Conservation (phyloP, 2,888 invertebrate species). For the Cryptocheilus praepositus region DNA sequence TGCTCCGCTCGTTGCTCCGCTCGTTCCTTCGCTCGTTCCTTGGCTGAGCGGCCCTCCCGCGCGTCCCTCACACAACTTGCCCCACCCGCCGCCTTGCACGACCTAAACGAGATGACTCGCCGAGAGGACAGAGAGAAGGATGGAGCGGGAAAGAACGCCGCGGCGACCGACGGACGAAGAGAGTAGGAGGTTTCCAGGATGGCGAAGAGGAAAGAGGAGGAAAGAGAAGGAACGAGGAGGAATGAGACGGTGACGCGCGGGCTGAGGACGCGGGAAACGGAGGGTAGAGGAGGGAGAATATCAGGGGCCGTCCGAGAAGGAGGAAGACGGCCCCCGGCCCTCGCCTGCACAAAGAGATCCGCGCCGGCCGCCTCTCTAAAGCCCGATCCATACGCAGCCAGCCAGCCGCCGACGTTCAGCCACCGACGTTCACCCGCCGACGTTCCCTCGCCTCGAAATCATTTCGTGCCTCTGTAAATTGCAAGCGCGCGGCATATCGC, state of each 20-base stretch:
- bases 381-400: conserved; percentile 54
- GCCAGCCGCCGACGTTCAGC: no score
- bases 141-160: conserved; percentile 5
- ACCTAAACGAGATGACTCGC: conserved; percentile 59
- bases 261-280: conserved; percentile 16
- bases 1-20: conserved; percentile 35
- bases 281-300: conserved; percentile 30
- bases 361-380: conserved; percentile 48
- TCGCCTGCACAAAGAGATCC: conserved; percentile 59
- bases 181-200: conserved; percentile 7
- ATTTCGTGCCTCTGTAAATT: conserved; percentile 48
- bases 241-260: conserved; percentile 22
- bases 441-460: conserved; percentile 41
- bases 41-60: conserved; percentile 29
- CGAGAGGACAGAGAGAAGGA: conserved; percentile 45
- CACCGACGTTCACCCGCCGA: conserved; percentile 7
- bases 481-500: conserved; percentile 24
- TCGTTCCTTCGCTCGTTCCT: conserved; percentile 48
- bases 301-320: conserved; percentile 51
- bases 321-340: conserved; percentile 57
- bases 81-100: conserved; percentile 36
- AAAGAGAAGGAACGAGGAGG: conserved; percentile 23
- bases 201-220: conserved; percentile 1
- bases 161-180: conserved; percentile 8
- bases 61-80: conserved; percentile 12